phyloP scores from a whole-genome alignment of 2,113 vertebrate species.

The Jacana jacana region DNA sequence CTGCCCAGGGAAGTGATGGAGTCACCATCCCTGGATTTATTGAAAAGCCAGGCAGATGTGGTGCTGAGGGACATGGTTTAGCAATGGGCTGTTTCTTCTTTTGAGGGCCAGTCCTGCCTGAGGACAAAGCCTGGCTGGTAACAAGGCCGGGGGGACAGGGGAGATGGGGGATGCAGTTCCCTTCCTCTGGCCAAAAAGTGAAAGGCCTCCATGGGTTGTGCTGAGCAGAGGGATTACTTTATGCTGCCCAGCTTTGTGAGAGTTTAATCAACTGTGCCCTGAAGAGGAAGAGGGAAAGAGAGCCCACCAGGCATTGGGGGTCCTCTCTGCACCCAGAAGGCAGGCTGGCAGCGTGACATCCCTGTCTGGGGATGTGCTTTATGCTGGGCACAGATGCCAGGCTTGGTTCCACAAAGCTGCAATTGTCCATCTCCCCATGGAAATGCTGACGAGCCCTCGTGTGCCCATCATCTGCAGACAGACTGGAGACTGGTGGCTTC shows the following conservation, averaged over 20 bases:
- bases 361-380: not conserved
- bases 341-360: fast-evolving
- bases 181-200: not conserved
- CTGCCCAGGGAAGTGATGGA: no score
- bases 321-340: not conserved
- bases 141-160: not conserved
- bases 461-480: not conserved
- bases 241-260: not conserved
- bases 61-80: no score
- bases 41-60: no score
- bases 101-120: not conserved
- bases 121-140: not conserved
- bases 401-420: not conserved
- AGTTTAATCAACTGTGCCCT: not conserved
- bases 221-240: slow-evolving; percentile 27
- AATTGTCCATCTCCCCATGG: not conserved
- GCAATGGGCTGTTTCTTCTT: not conserved
- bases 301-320: not conserved
- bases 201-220: not conserved
- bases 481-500: not conserved
- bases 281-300: not conserved
- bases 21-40: no score
- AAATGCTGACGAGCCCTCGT: fast-evolving
- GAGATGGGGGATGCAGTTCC: not conserved
- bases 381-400: not conserved